Evolutionary conservation across 2,888 invertebrate genomes (phyloP).

Genomic region (Tenodera sinensis): DNA sequence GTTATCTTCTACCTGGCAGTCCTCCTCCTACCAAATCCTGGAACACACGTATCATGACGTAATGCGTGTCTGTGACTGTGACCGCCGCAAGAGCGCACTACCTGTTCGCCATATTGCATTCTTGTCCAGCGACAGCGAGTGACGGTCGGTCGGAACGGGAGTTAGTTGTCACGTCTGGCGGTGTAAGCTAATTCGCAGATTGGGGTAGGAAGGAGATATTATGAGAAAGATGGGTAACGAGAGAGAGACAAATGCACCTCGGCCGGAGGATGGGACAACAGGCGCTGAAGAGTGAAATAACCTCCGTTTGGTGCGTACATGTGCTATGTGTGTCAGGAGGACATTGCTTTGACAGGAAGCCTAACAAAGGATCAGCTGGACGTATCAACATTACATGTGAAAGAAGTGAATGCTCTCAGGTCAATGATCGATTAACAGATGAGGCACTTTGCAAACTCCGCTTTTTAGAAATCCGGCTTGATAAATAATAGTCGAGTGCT

Average conservation of each 20-base stretch:
- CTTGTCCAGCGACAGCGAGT: neutral
- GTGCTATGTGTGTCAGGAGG: neutral
- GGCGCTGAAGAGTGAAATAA: neutral
- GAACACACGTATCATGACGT: neutral
- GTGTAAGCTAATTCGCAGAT: neutral
- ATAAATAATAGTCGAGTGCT: neutral
- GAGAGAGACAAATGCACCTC: neutral
- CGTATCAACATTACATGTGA: neutral
- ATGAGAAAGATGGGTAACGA: neutral
- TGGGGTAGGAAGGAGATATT: neutral
- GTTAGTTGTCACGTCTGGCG: neutral
- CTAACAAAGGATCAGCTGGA: neutral
- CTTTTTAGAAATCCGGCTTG: too few species aligned
- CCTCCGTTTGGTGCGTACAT: neutral
- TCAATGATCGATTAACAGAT: neutral
- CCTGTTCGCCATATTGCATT: conserved; percentile 16
- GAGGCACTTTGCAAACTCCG: too few species aligned
- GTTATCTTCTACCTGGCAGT: neutral
- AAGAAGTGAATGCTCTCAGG: neutral
- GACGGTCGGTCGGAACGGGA: too few species aligned
- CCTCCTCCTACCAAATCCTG: neutral
- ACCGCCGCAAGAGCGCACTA: neutral
- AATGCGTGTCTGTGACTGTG: neutral
- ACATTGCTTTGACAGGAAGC: neutral
- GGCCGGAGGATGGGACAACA: neutral